Percentiles rank a stretch among this genome's conserved stretches.
phyloP scores from a whole-genome alignment of 1,140 invertebrate species.

The Goniozus legneri region DNA sequence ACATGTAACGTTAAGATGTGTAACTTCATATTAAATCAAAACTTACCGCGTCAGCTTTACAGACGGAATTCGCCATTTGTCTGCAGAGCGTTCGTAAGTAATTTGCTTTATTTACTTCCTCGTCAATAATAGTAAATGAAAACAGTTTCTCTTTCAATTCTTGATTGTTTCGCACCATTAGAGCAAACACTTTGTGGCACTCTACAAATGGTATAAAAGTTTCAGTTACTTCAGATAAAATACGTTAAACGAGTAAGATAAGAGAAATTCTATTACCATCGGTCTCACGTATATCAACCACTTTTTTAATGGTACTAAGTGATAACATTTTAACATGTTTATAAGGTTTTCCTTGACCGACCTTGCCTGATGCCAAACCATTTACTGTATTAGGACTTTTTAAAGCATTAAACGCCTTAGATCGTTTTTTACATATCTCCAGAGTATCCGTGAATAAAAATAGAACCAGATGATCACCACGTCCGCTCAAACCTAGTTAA shows the following conservation, averaged over 20 bases:
- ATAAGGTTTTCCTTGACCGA: constrained; percentile 74
- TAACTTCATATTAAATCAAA: background rate
- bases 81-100: constrained; percentile 80
- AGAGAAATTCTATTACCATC: constrained; percentile 59
- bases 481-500: constrained; percentile 75
- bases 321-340: constrained; percentile 89
- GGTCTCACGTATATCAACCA: constrained; percentile 84
- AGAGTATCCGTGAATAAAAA: constrained; percentile 93
- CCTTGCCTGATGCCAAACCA: constrained; percentile 55
- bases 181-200: constrained; percentile 83
- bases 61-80: constrained; percentile 84
- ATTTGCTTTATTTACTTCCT: constrained; percentile 73
- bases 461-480: constrained; percentile 82
- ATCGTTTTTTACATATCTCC: constrained; percentile 87
- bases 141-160: constrained; percentile 85
- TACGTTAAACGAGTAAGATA: constrained; percentile 8
- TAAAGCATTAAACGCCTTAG: constrained; percentile 68
- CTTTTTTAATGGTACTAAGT: constrained; percentile 81
- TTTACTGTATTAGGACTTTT: constrained; percentile 68
- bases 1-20: constrained; percentile 1
- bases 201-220: constrained; percentile 56
- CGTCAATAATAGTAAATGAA: constrained; percentile 80
- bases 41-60: constrained; percentile 77
- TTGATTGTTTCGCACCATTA: constrained; percentile 77
- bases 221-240: constrained; percentile 2